Evolutionary conservation across 2,888 invertebrate genomes (phyloP).

Genomic region (Athetis lepigone): DNA sequence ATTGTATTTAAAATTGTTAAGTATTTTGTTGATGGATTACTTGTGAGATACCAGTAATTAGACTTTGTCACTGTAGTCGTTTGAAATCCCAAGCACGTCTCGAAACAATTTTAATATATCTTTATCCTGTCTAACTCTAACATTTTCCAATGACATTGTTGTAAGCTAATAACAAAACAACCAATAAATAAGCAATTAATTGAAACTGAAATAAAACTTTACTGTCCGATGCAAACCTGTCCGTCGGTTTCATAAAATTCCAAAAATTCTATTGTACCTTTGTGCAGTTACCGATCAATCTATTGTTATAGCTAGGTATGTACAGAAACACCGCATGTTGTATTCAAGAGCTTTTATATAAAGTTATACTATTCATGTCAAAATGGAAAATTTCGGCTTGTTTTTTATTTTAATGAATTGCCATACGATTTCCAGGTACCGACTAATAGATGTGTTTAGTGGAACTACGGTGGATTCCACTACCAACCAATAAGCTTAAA

Average conservation of each 20-base stretch:
- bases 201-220: slow-evolving; percentile 22
- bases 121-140: not conserved
- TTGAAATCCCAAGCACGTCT: not conserved
- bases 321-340: slow-evolving; percentile 31
- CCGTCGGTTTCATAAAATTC: slow-evolving; percentile 39
- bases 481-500: not conserved
- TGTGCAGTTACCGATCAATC: slow-evolving; percentile 34
- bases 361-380: slow-evolving; percentile 27
- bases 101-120: not conserved
- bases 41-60: not conserved
- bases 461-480: slow-evolving; percentile 5
- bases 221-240: slow-evolving; percentile 16
- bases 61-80: too few relatives aligned
- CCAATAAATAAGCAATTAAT: slow-evolving; percentile 22
- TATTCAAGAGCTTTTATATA: slow-evolving; percentile 47
- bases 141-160: not conserved
- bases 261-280: slow-evolving; percentile 41
- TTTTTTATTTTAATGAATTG: slow-evolving; percentile 22
- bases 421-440: not conserved
- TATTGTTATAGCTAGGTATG: slow-evolving; percentile 47
- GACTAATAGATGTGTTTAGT: slow-evolving; percentile 15
- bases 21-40: not conserved
- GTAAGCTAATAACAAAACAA: not conserved
- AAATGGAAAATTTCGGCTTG: slow-evolving; percentile 20
- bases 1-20: not conserved